A percentile compares a stretch with the other conserved stretches of the same genome.
Conservation (phyloP, 2,888 invertebrate species). For the Eledona agricola region DNA sequence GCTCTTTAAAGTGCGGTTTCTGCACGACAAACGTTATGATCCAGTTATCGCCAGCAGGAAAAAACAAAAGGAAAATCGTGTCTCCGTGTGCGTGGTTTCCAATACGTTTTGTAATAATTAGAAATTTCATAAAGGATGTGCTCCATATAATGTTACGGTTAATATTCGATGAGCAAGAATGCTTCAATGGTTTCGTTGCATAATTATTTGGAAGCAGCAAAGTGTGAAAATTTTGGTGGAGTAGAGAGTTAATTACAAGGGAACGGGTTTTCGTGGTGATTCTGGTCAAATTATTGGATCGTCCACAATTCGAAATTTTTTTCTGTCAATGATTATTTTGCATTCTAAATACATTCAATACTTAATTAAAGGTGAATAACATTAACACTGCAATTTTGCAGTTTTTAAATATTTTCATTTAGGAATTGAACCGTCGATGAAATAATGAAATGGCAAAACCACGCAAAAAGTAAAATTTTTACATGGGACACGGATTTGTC, state of each 20-base stretch:
- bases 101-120: slow-evolving; percentile 37
- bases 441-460: no score
- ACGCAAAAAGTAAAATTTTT: no score
- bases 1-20: slow-evolving; percentile 20
- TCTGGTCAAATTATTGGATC: no score
- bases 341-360: no score
- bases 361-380: no score
- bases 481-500: no score
- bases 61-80: slow-evolving; percentile 20
- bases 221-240: neutral
- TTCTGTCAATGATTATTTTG: no score
- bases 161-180: slow-evolving; percentile 32
- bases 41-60: slow-evolving; percentile 28
- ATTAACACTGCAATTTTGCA: no score
- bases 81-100: slow-evolving; percentile 8
- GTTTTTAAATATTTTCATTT: no score
- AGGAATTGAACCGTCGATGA: slow-evolving; percentile 3
- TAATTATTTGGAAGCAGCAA: slow-evolving; percentile 13
- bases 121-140: slow-evolving; percentile 39
- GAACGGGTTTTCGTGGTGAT: neutral
- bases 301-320: no score
- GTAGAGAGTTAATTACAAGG: neutral
- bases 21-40: slow-evolving; percentile 35
- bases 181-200: slow-evolving; percentile 22
- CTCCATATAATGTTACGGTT: slow-evolving; percentile 38